phyloP scores from a whole-genome alignment of 2,888 invertebrate genomes.

The Drosophila helvetica region DNA sequence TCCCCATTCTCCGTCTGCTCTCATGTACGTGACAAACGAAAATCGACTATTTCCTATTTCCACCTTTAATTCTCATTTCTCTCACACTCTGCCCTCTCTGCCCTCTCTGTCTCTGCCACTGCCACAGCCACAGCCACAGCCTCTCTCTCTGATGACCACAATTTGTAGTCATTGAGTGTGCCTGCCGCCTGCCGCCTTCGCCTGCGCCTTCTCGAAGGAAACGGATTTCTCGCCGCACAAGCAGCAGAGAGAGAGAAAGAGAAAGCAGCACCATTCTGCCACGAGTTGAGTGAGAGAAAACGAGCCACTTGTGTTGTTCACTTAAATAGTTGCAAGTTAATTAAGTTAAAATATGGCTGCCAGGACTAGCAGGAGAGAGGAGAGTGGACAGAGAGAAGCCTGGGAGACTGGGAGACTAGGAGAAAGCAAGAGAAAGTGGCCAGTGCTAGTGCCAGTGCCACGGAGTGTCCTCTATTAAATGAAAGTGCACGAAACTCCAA shows the following conservation, averaged over 20 bases:
- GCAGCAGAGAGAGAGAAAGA: not conserved
- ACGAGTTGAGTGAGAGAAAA: slow-evolving; percentile 25
- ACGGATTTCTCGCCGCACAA: slow-evolving; percentile 40
- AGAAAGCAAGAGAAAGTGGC: no score
- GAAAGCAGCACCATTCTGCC: not conserved
- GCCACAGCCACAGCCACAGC: not conserved
- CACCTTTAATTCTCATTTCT: slow-evolving; percentile 31
- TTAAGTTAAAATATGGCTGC: slow-evolving; percentile 64
- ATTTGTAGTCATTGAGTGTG: slow-evolving; percentile 68
- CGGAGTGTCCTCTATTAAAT: slow-evolving; percentile 45
- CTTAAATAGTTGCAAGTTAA: slow-evolving; percentile 71
- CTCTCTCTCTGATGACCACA: slow-evolving; percentile 55
- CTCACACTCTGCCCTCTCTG: not conserved
- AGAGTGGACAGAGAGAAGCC: not conserved
- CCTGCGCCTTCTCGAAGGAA: slow-evolving; percentile 20
- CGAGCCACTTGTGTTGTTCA: slow-evolving; percentile 64
- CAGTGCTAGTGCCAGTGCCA: not conserved
- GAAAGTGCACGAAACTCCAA: slow-evolving; percentile 51
- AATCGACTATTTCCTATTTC: slow-evolving; percentile 42
- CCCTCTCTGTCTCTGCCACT: not conserved
- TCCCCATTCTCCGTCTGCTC: not conserved
- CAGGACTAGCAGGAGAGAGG: slow-evolving; percentile 25
- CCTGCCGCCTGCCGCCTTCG: slow-evolving; percentile 21
- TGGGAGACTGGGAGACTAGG: not conserved
- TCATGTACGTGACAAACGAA: slow-evolving; percentile 53